Percentiles rank a stretch among this genome's conserved stretches.
These are phyloP conservation scores for Coturnix japonica DNA, from an alignment of 2,113 vertebrate genomes.

Conservation along the genomic window DNA sequence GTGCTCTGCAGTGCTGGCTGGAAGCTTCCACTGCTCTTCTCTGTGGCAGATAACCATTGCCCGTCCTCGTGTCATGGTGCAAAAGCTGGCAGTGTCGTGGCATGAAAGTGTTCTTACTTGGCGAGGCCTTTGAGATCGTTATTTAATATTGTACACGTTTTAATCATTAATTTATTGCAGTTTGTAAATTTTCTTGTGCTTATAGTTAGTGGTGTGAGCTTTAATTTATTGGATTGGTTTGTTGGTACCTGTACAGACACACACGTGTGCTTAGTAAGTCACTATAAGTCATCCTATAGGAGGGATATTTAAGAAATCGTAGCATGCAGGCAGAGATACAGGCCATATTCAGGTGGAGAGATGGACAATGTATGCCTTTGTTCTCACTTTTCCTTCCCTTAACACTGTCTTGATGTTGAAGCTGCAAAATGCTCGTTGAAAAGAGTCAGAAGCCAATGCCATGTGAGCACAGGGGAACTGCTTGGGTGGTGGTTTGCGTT, in stretches of 20 bases:
- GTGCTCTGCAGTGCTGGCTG: rapidly evolving
- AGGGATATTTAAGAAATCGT: neutral
- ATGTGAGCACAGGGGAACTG: neutral
- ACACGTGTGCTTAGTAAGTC: neutral
- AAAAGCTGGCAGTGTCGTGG: neutral
- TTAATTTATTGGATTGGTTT: slow-evolving; percentile 58
- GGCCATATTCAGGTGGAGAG: neutral
- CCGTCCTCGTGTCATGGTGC: neutral
- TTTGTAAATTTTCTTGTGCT: slow-evolving; percentile 61
- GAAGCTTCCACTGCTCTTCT: no score
- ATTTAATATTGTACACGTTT: neutral
- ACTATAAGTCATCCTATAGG: no score
- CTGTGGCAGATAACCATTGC: rapidly evolving
- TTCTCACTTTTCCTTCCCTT: neutral
- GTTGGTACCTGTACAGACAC: neutral
- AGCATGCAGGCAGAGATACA: neutral
- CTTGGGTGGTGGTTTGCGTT: neutral
- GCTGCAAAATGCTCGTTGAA: neutral
- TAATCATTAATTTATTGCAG: slow-evolving; percentile 60
- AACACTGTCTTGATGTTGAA: neutral
- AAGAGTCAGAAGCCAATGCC: neutral
- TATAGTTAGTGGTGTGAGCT: slow-evolving; percentile 8
- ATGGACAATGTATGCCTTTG: neutral
- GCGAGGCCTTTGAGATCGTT: neutral
- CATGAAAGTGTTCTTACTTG: neutral